Base-by-base conservation (phyloP, 2,888 invertebrate species). In the Meghimatium bilineatum region DNA sequence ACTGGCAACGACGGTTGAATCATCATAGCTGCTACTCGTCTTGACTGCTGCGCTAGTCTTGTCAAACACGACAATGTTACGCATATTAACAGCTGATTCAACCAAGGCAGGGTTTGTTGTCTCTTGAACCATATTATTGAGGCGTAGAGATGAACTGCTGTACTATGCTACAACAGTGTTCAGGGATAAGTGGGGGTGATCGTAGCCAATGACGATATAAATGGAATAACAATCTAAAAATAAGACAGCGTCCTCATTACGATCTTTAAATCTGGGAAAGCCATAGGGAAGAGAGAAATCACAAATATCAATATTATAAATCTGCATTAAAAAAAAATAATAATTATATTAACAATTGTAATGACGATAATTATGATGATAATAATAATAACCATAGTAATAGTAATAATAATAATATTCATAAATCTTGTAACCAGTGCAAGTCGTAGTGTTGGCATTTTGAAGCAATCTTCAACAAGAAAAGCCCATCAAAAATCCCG, bases 211-310 rank as follows among this genome's bases (percentile, higher is more conserved):
- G 17, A 29, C 32, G 66, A 2, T 63, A 2, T 63, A n/a, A n/a
- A n/a, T n/a, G 60, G 26, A n/a, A 63, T n/a, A 10, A 29, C n/a
- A 29, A 12, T 76, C 26, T 76, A 56, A 23, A 36, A 49, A 63
- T 77, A 36, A 60, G 14, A 60, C 60, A 12, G 60, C 49, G 60
- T 38, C 36, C 26, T 77, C 63, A 77, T 77, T 38, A 63, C 77
- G 38, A 26, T 77, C 77, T 60, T 26, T 1, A 12, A 14, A 36
- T 38, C 17, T 63, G 60, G 63, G 36, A 36, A 32, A 77, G 63
- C 63, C 36, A 60, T 77, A 38, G 12, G 26, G n/a, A 12, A 63
- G 26, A 34, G n/a, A 29, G 3, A 63, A 63, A n/a, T 63, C 3
- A n/a, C 3, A 20, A 20, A 63, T 63, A 23, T n/a, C 5, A 63